Base-by-base conservation (phyloP, 92 coral and sea anemone species). In the Hydrozoanthus gracilis region DNA sequence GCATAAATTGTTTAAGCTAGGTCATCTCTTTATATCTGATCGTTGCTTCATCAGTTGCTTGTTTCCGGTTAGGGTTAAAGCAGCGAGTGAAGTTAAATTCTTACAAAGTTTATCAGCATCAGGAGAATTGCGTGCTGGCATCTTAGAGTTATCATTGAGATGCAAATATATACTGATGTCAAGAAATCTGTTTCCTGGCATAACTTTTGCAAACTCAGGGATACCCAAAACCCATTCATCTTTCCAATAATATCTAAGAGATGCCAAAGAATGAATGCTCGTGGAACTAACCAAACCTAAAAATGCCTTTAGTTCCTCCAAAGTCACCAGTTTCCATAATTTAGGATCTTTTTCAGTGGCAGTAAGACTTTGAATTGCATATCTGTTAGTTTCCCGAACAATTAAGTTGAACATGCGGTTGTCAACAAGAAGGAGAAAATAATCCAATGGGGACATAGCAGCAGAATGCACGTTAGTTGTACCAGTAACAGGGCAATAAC, bases 71-170 rank as follows among this genome's bases (percentile, higher is more conserved):
- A 11, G 83, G 82, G 35, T 49, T 48, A 73, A 74, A 72, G 14
- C 60, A 2, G 69, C 66, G 6, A 5, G 56, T 0, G 68, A 85
- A 47, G 83, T 79, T 87, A 6, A 88, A 66, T 4, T 76, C 76
- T 90, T 87, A 85, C 0, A 90, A 54, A 90, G 88, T 58, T 87
- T 90, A 55, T 90, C 88, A 48, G 45, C 51, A 39, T 78, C 77
- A 2, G 73, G 67, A 27, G 39, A 27, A 27, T 27, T 27, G 2
- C 27, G 45, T 35, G 54, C 86, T 90, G 88, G 93, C 91, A 90
- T 90, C 44, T 72, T 87, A 2, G 91, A 71, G 83, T 87, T 89
- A 11, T 78, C 87, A 82, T 65, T 76, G 46, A 84, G 10, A 86
- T 86, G 89, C 1, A 78, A 18, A 58, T 75, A n/a, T n/a, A n/a